Evolutionary conservation across 2,797 vertebrate genomes (phyloP).

Genomic region (Bovichtus diacanthus): DNA sequence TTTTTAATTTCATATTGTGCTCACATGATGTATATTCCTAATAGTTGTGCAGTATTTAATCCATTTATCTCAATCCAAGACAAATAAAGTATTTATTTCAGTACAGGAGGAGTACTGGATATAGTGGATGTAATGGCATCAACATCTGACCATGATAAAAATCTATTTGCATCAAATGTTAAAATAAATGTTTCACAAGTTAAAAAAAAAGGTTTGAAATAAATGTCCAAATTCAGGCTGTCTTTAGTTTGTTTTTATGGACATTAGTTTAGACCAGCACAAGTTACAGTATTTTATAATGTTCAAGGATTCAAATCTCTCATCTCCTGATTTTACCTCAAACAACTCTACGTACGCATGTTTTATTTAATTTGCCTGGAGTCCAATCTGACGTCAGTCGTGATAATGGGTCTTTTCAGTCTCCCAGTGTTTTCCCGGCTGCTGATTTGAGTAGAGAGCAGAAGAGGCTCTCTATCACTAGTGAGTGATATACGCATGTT

Average conservation of each 20-base stretch:
- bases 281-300: background rate
- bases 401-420: slow-evolving; percentile 9
- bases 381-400: slow-evolving; percentile 32
- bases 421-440: slow-evolving; percentile 9
- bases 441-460: slow-evolving; percentile 23
- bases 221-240: too few species aligned
- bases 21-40: background rate
- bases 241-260: background rate
- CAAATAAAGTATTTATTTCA: background rate
- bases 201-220: too few species aligned
- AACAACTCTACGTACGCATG: background rate
- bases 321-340: background rate
- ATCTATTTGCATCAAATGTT: too few species aligned
- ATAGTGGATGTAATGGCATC: background rate
- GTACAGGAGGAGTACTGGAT: background rate
- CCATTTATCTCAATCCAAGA: background rate
- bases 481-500: slow-evolving; percentile 36
- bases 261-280: background rate
- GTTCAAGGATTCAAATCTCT: background rate
- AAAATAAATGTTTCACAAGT: too few species aligned
- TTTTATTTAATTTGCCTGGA: slow-evolving; percentile 11
- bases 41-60: background rate
- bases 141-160: too few species aligned
- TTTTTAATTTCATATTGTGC: background rate
- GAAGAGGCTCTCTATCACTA: slow-evolving; percentile 22